Percentiles rank a stretch among this genome's conserved stretches.
These are phyloP conservation scores for Toxotes lorentzi DNA, from an alignment of 2,797 vertebrate genomes.

Conservation along the genomic window DNA sequence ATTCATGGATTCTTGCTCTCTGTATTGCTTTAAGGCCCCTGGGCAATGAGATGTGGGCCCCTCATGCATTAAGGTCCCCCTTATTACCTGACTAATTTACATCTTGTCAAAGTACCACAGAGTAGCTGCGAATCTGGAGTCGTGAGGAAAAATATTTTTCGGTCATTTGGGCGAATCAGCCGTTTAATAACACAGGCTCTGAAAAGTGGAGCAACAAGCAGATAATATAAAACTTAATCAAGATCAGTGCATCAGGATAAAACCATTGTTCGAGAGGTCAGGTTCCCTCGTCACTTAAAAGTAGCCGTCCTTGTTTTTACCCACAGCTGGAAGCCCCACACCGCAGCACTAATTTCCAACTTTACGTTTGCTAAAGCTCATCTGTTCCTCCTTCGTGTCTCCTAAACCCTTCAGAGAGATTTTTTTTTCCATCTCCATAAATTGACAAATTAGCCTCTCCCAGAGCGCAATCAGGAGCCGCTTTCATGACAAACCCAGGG, in stretches of 20 bases:
- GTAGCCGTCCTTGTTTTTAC: slow-evolving; percentile 1
- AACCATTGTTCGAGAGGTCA: background rate
- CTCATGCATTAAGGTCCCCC: background rate
- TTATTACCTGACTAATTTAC: background rate
- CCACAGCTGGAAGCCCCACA: background rate
- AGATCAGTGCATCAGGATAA: background rate
- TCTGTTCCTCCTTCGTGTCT: slow-evolving; percentile 32
- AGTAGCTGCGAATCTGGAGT: background rate
- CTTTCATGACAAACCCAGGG: slow-evolving; percentile 52
- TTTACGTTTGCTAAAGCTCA: slow-evolving; percentile 26
- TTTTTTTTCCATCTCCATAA: slow-evolving; percentile 61
- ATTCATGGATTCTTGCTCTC: no score
- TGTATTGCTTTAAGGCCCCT: background rate
- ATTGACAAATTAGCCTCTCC: slow-evolving; percentile 62
- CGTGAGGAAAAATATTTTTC: background rate
- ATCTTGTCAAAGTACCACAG: background rate
- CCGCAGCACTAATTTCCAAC: slow-evolving; percentile 25
- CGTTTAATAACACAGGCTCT: background rate
- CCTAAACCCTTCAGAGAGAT: slow-evolving; percentile 42
- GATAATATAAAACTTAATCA: background rate
- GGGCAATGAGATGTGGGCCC: background rate
- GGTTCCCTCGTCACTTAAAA: slow-evolving; percentile 1
- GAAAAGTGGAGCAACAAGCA: background rate
- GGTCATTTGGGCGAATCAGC: background rate
- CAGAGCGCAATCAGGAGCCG: slow-evolving; percentile 54